Evolutionary conservation across 2,888 invertebrate genomes (phyloP), one percentile per base, ranked within the genome.

Genomic region (Synergus japonicus): DNA sequence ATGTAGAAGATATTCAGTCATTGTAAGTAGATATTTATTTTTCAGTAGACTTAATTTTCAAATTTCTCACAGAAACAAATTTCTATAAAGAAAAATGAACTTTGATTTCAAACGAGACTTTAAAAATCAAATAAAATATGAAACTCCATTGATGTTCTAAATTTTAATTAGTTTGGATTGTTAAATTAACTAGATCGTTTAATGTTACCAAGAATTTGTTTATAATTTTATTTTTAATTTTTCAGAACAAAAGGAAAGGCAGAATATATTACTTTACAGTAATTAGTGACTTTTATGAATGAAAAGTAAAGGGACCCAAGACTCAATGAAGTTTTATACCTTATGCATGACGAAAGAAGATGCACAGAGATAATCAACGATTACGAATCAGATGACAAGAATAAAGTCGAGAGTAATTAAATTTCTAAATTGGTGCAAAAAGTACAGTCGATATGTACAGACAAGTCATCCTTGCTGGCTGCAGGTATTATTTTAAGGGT

Each of bases 371-470:
- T 95, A 79, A 94, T 96, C 82, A 92, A 93, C 79, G 94, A 93
- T 73, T 95, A 95, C 88, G 95, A 95, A 88, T 89, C 89, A 69
- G 93, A 94, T 85, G 90, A 92, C 29, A 93, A 93, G 76, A 91
- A 92, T 66, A 92, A 91, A 65, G 88, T 86, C 18, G 93, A 93
- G 87, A 93, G 94, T 94, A 85, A 86, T 88, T 84, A 77, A 15
- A 60, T 54, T 58, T 37, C 37, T 43, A 4, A 43, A 12, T 96
- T 88, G 95, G 95, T 84, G 95, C 95, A 18, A 94, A 95, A 87
- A 95, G 95, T 54, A 94, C 94, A 93, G 95, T 95, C 1, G 95
- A 95, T 89, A 95, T 95, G 94, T 96, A 96, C 41, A 83, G 92
- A 82, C 92, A 92, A 76, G 89, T 89, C 3, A 83, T 92, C 9